Conservation (phyloP, 2,888 invertebrate species). For the Hipparchia semele region DNA sequence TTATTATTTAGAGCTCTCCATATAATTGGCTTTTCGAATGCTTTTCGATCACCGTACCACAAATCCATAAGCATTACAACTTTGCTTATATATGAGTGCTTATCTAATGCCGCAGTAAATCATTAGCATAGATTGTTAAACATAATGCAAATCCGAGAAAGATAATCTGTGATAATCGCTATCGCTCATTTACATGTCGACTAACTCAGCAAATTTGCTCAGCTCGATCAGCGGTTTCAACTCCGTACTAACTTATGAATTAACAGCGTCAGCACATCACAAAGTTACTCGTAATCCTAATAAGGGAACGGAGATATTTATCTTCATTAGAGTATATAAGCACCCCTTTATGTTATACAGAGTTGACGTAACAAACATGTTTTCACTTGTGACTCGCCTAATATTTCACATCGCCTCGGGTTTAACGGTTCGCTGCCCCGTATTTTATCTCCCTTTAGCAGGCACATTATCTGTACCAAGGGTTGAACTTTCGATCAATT, state of each 20-base stretch:
- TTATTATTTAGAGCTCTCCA: too few species aligned
- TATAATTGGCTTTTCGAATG: too few species aligned
- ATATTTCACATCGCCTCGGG: constrained; percentile 78
- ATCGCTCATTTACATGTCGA: constrained; percentile 18
- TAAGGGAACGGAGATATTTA: constrained; percentile 78
- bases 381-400: constrained; percentile 75
- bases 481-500: constrained; percentile 81
- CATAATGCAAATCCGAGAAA: constrained; percentile 2
- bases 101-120: neutral
- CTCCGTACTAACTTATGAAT: constrained; percentile 39
- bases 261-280: constrained; percentile 63
- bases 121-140: constrained; percentile 9
- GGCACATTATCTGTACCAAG: constrained; percentile 75
- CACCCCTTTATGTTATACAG: constrained; percentile 77
- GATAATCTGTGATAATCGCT: constrained; percentile 18
- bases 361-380: constrained; percentile 74
- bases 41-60: neutral
- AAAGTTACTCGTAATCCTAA: constrained; percentile 67
- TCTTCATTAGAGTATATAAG: constrained; percentile 81
- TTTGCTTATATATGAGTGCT: neutral
- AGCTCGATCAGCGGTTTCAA: constrained; percentile 19
- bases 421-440: constrained; percentile 73
- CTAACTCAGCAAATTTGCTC: constrained; percentile 18
- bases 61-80: neutral
- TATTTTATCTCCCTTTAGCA: constrained; percentile 77